Percentiles rank a stretch among this genome's conserved stretches.
phyloP scores from a whole-genome alignment of 2,888 invertebrate genomes.

The Pediacus dermestoides region DNA sequence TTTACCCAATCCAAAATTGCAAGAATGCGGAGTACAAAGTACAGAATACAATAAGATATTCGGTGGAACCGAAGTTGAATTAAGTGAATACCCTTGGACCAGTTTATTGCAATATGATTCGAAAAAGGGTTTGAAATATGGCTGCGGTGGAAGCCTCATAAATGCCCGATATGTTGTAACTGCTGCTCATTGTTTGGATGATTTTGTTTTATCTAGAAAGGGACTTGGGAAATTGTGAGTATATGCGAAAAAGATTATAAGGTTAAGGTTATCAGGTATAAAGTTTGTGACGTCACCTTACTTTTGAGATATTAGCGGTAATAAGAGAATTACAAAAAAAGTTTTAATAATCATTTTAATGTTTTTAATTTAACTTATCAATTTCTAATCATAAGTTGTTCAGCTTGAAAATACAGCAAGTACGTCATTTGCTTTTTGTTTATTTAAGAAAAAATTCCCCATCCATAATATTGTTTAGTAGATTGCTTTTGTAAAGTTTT shows the following conservation, averaged over 20 bases:
- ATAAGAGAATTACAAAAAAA: too few relatives aligned
- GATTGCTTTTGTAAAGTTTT: too few relatives aligned
- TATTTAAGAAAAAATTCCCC: too few relatives aligned
- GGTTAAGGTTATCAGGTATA: too few relatives aligned
- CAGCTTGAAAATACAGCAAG: too few relatives aligned
- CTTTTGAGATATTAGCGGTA: too few relatives aligned
- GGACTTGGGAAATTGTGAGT: constrained; percentile 35
- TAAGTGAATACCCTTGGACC: constrained; percentile 44
- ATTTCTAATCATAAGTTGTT: too few relatives aligned
- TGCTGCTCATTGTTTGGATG: constrained; percentile 46
- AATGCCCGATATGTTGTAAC: constrained; percentile 42
- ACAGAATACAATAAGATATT: constrained; percentile 57
- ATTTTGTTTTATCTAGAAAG: constrained; percentile 22
- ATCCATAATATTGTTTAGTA: too few relatives aligned
- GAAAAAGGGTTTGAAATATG: constrained; percentile 17
- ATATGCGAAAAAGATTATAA: background rate
- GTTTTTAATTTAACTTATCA: too few relatives aligned
- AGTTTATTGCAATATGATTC: constrained; percentile 30
- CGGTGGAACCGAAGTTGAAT: constrained; percentile 58
- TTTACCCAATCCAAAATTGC: constrained; percentile 17
- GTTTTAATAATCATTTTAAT: too few relatives aligned
- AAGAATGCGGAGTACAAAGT: constrained; percentile 56
- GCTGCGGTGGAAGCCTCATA: constrained; percentile 46
- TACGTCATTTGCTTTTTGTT: too few relatives aligned
- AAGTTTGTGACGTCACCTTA: too few relatives aligned